phyloP scores from a whole-genome alignment of 2,888 invertebrate species.

The Mythimna lalbum region DNA sequence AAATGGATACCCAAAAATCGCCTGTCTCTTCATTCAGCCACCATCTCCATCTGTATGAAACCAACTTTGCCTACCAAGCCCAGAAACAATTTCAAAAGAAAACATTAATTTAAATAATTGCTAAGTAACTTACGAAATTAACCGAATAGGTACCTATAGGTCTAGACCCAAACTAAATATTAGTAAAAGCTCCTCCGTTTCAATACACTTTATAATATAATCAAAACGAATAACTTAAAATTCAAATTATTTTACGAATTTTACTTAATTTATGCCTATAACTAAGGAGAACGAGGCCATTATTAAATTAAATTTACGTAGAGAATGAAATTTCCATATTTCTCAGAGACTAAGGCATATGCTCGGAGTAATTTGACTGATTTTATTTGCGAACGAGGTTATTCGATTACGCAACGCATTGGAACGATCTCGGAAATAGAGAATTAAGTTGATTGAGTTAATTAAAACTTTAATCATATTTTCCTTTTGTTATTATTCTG shows the following conservation, averaged over 20 bases:
- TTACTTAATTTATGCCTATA: conserved; percentile 67
- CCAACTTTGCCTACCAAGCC: not conserved
- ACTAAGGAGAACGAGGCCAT: conserved; percentile 56
- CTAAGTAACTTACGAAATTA: conserved; percentile 39
- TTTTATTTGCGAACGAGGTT: conserved; percentile 56
- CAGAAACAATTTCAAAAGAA: conserved; percentile 15
- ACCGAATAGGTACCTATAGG: conserved; percentile 41
- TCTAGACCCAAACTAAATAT: conserved; percentile 46
- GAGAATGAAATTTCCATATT: conserved; percentile 64
- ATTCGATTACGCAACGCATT: conserved; percentile 30
- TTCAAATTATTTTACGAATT: conserved; percentile 67
- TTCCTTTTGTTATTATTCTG: not conserved
- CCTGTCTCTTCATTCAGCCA: not conserved
- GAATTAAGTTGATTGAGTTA: conserved; percentile 7
- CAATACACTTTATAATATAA: conserved; percentile 49
- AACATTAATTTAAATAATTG: conserved; percentile 33
- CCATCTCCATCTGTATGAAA: not conserved
- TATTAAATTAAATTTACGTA: conserved; percentile 71
- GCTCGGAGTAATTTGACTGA: conserved; percentile 57
- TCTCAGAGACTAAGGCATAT: conserved; percentile 57
- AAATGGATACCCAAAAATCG: too few species aligned
- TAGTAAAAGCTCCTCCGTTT: conserved; percentile 22
- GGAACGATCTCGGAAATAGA: conserved; percentile 14
- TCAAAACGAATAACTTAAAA: conserved; percentile 62
- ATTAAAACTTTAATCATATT: not conserved